Base-by-base conservation (phyloP, 92 coral and sea anemone genomes). In the Pocillopora grandis region DNA sequence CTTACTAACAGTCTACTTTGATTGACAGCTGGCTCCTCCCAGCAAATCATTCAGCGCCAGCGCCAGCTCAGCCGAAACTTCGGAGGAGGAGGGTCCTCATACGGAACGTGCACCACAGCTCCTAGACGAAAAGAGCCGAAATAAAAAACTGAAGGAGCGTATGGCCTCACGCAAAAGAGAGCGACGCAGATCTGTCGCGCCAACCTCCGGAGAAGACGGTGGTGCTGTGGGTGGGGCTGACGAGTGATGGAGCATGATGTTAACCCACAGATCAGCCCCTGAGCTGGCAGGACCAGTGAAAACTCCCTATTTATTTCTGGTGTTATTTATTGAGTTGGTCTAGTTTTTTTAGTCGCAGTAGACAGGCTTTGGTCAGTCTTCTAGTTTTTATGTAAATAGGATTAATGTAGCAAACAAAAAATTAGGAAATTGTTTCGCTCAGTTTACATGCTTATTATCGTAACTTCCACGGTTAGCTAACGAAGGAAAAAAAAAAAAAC, bases 141-240 rank as follows among this genome's bases (percentile, higher is more conserved):
- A 94, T 81, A 92, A 88, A 79, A 96, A 96, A 55, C 91, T 96
- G 55, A 96, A 96, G 37, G 99, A 96, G 68, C 93, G 99, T 13
- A 92, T 96, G 92, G 98, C 98, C 20, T 85, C 94, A 52, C 91
- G 99, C 10, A 91, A 92, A 61, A 88, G 89, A 61, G 94, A 92
- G 31, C 90, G 92, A 21, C 84, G 88, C 16, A 87, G 83, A 21
- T 87, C 87, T 49, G 89, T 86, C 9, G 86, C 91, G 42, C 88
- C 87, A 20, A 80, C 81, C 15, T 66, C 84, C 15, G 58, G 77
- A 12, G 75, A 78, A 1, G 58, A 79, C 27, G 87, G 80, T 42
- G 90, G 90, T 9, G 90, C 90, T 5, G 76, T 80, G 73, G 92
- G 88, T 58, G 92, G 94, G 72, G 84, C 87, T 49, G 86, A 21